phyloP scores from a whole-genome alignment of 2,888 invertebrate species.

The Nomada ruficornis region DNA sequence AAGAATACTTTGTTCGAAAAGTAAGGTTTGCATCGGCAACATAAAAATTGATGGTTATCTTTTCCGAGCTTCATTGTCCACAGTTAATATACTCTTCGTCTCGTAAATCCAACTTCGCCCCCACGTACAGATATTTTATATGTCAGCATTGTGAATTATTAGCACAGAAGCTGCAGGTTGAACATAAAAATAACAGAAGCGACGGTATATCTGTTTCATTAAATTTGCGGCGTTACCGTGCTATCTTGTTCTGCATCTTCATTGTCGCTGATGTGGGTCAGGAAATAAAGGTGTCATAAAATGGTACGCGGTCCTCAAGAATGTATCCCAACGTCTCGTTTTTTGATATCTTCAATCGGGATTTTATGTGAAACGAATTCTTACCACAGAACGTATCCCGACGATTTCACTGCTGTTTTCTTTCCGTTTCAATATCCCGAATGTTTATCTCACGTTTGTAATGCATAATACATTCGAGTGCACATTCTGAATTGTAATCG shows the following conservation, averaged over 20 bases:
- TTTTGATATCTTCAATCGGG: conserved; percentile 16
- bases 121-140: background rate
- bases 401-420: background rate
- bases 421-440: background rate
- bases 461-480: background rate
- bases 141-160: too few species aligned
- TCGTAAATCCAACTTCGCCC: background rate
- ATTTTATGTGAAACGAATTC: background rate
- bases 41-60: too few species aligned
- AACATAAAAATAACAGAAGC: background rate
- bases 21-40: too few species aligned
- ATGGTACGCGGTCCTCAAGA: conserved; percentile 16
- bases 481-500: too few species aligned
- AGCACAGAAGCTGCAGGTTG: background rate
- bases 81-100: background rate
- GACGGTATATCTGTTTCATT: conserved; percentile 11
- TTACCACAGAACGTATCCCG: background rate
- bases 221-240: background rate
- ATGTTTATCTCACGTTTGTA: background rate
- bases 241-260: conserved; percentile 2
- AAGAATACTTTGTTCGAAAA: too few species aligned
- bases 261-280: conserved; percentile 16
- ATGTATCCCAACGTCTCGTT: background rate
- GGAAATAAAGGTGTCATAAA: conserved; percentile 32
- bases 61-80: too few species aligned